Evolutionary conservation across 2,888 invertebrate species (phyloP).

Genomic region (Drosophila fulvimacula): DNA sequence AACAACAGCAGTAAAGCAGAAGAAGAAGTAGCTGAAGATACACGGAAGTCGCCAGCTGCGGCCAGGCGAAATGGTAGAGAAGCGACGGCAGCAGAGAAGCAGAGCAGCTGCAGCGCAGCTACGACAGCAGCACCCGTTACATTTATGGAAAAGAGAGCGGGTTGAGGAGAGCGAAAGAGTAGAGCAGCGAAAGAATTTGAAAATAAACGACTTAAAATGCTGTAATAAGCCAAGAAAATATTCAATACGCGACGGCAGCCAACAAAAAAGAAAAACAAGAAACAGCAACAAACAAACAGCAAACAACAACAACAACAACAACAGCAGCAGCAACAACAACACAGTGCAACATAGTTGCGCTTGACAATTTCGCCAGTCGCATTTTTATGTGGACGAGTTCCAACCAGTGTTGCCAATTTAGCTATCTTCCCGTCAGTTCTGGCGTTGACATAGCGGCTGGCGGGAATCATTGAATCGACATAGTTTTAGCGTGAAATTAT

Average conservation of each 20-base stretch:
- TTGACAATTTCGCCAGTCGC: slow-evolving; percentile 44
- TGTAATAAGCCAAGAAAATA: slow-evolving; percentile 70
- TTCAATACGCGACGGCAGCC: slow-evolving; percentile 42
- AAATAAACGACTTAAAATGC: slow-evolving; percentile 63
- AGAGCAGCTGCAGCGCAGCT: neutral
- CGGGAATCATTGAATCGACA: no score
- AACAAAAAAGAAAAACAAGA: slow-evolving; percentile 4
- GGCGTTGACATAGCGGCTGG: no score
- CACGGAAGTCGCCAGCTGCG: slow-evolving; percentile 45
- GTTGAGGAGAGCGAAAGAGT: neutral
- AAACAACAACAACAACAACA: slow-evolving; percentile 16
- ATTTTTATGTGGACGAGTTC: slow-evolving; percentile 67
- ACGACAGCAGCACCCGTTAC: neutral
- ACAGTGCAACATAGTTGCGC: slow-evolving; percentile 49
- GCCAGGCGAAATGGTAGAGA: slow-evolving; percentile 1
- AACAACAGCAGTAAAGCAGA: slow-evolving; percentile 35
- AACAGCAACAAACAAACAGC: slow-evolving; percentile 24
- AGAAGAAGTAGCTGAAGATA: slow-evolving; percentile 21
- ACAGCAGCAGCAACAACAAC: slow-evolving; percentile 18
- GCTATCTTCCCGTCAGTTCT: no score
- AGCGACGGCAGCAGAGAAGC: neutral
- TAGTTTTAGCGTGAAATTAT: no score
- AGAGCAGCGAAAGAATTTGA: slow-evolving; percentile 37
- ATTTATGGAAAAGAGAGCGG: neutral
- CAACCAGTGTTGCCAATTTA: no score